Base-by-base conservation (phyloP, 2,888 invertebrate genomes). In the Iselma pallidipennis region DNA sequence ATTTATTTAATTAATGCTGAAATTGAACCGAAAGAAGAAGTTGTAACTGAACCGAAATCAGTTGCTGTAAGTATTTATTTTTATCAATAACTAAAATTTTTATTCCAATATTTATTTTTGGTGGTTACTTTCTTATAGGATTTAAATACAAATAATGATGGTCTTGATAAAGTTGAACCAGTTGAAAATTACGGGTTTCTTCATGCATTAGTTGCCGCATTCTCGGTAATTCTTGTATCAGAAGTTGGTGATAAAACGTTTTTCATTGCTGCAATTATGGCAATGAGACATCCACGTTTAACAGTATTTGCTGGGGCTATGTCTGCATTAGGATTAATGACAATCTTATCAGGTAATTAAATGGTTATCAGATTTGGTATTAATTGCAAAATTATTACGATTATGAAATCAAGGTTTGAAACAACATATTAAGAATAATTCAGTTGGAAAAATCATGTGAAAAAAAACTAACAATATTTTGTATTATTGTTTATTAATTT, bases 211-310 rank as follows among this genome's bases (percentile, higher is more conserved):
- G 83, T 98, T 56, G 97, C 98, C 37, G 92, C 98, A 0, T 85
- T 98, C 63, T 96, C 96, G 51, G 96, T 99, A 69, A 98, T 99
- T 74, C 86, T 99, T 62, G 96, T 99, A 51, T 98, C 98, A 0
- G 99, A 99, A 83, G 84, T 99, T 61, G 98, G 98, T 12, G 98
- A 99, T 83, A 99, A 98, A 83, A 99, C 98, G 9, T 99, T 99
- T 85, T 99, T 99, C 84, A 99, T 99, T 75, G 98, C 98, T 28
- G 98, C 98, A 71, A 98, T 99, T 67, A 96, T 99, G 98, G 97
- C 99, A 1, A 98, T 99, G 98, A 89, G 95, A 76, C 96, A 99
- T 83, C 92, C 98, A 16, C 85, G 98, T 70, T 77, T 95, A 19
- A 91, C 94, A 53, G 96, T 99, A 23, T 97, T 98, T 82, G 82